Percentiles rank a stretch among this genome's conserved stretches.
phyloP scores from a whole-genome alignment of 2,113 vertebrate genomes.

The Perca fluviatilis region DNA sequence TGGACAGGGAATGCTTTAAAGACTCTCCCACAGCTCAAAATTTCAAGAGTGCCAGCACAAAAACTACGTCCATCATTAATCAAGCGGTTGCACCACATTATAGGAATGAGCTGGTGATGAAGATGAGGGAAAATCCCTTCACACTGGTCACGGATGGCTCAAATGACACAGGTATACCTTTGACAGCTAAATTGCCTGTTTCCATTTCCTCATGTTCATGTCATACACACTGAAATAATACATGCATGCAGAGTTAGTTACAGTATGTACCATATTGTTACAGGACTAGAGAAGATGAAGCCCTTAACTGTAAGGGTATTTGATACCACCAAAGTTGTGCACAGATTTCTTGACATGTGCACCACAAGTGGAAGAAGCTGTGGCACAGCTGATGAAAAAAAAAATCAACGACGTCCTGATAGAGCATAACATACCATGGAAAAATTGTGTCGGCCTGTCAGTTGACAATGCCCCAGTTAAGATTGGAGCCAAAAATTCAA shows the following conservation, averaged over 20 bases:
- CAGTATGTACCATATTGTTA: not conserved
- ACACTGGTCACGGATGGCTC: slow-evolving; percentile 8
- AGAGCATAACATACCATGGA: not conserved
- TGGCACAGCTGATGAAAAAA: not conserved
- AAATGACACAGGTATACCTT: slow-evolving; percentile 5
- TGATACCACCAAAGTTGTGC: not conserved
- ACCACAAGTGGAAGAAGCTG: not conserved
- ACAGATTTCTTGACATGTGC: not conserved
- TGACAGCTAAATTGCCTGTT: no score
- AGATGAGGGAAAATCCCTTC: not conserved
- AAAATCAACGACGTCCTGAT: not conserved
- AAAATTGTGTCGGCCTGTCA: not conserved
- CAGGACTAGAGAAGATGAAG: slow-evolving; percentile 3
- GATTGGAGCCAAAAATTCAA: no score
- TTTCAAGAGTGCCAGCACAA: not conserved
- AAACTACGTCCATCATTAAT: slow-evolving; percentile 6
- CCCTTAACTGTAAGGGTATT: not conserved
- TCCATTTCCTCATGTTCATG: not conserved
- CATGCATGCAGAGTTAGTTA: not conserved
- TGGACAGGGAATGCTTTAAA: not conserved
- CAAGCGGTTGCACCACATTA: slow-evolving; percentile 18
- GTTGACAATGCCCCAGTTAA: not conserved
- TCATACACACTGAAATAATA: not conserved
- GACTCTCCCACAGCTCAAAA: not conserved
- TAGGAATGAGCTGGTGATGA: not conserved